Base-by-base conservation (phyloP, 2,113 vertebrate genomes). In the Actenoides lindsayi region DNA sequence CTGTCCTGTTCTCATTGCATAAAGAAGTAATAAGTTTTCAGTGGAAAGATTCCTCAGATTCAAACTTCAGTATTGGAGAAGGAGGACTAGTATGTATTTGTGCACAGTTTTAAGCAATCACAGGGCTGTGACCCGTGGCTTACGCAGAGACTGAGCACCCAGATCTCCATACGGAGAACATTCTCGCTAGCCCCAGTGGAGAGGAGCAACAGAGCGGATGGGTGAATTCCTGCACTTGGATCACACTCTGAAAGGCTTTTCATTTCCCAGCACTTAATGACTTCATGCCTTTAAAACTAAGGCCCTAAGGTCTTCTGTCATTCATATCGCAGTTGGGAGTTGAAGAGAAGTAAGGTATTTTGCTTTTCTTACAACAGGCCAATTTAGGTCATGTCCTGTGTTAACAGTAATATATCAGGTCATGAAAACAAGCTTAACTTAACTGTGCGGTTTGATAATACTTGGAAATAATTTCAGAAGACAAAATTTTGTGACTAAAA, bases 231-330 rank as follows among this genome's bases (percentile, higher is more conserved):
- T 96, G 7, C 31, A 27, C 78, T 87, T 90, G 87, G 48, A 71
- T 87, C 15, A 39, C 24, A 13, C 83, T 96, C 50, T 82, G 70
- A 69, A 94, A 75, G 31, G 17, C 41, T 69, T 82, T 83, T 79
- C 4, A 3, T 82, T 90, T 89, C 78, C 31, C 37, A 77, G 63
- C 37, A 68, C 35, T 93, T 91, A 68, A 68, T 73, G 78, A 87
- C 70, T 89, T 94, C 44, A 76, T 89, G 74, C 60, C 51, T 91
- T 95, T 90, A 71, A 67, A 96, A 94, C 90, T 77, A 83, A 77
- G 28, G 31, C 63, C 50, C 59, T 87, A 54, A 84, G 51, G 44
- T 92, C 79, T 6, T 93, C 77, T 73, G 44, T 94, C 65, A 25
- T 84, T 89, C 6, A 2, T 89, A n/a, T 42, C 68, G 59, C 53